A percentile compares a stretch with the other conserved stretches of the same genome.
These are phyloP conservation scores for Orycteropus afer DNA, from an alignment of 2,113 vertebrate species.

Conservation along the genomic window DNA sequence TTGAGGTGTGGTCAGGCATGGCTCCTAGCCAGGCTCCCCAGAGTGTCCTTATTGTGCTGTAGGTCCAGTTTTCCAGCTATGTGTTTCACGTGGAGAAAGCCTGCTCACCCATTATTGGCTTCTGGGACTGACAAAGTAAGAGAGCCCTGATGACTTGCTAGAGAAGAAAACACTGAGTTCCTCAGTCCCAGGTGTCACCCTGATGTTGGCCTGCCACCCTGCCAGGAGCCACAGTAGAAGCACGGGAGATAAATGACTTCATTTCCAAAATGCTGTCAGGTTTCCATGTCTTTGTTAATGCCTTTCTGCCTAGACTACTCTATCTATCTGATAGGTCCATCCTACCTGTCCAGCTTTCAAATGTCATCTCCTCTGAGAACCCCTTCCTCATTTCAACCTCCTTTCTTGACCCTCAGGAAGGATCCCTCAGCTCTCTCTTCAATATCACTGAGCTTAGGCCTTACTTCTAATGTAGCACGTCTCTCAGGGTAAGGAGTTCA, in stretches of 20 bases:
- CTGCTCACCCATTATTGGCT: background rate
- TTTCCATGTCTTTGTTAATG: background rate
- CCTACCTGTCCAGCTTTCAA: background rate
- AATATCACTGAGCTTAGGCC: background rate
- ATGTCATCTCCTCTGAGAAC: background rate
- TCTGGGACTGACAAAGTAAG: background rate
- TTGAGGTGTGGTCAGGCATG: background rate
- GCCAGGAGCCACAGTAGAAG: background rate
- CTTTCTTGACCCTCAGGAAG: background rate
- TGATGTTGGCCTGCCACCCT: background rate
- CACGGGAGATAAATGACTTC: background rate
- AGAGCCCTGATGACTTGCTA: background rate
- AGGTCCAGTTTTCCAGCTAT: background rate
- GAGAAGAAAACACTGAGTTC: background rate
- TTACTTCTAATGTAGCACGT: fast-evolving
- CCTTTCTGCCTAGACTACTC: no score
- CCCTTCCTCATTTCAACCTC: background rate
- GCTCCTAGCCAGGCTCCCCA: background rate
- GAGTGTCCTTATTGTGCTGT: background rate
- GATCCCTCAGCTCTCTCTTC: background rate
- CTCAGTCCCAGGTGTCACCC: background rate
- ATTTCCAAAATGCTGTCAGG: background rate
- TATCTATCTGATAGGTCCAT: no score
- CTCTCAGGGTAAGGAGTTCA: background rate
- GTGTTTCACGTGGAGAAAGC: background rate